A percentile compares a stretch with the other conserved stretches of the same genome.
Conservation (phyloP, 2,888 invertebrate species). For the Meganola albula region DNA sequence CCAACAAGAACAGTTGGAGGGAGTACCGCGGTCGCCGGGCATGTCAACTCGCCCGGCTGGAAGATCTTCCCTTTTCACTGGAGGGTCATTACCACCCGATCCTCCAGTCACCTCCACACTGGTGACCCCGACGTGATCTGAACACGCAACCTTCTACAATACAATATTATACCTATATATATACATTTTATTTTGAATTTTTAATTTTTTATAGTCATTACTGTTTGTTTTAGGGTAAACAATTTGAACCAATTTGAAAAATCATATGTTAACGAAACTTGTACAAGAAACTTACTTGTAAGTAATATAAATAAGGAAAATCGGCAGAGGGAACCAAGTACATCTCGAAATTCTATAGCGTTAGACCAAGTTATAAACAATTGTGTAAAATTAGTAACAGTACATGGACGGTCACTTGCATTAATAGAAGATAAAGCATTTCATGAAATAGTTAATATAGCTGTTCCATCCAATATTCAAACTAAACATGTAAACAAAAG, state of each 20-base stretch:
- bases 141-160: too few species aligned
- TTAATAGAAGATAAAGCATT: constrained; percentile 1
- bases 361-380: constrained; percentile 6
- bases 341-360: constrained; percentile 5
- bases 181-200: too few species aligned
- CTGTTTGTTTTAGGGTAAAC: neutral
- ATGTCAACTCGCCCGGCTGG: too few species aligned
- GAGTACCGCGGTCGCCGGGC: too few species aligned
- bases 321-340: constrained; percentile 3
- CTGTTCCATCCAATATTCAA: neutral
- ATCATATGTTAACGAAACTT: constrained; percentile 4
- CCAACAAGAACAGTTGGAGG: too few species aligned
- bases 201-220: too few species aligned
- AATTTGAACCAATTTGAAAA: constrained; percentile 8
- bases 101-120: too few species aligned
- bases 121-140: too few species aligned
- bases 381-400: constrained; percentile 2
- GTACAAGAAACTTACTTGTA: constrained; percentile 4
- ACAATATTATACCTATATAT: too few species aligned
- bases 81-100: too few species aligned
- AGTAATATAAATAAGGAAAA: constrained; percentile 9
- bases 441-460: neutral
- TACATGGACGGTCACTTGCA: constrained; percentile 1
- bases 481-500: constrained; percentile 4
- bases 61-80: too few species aligned